Conservation (phyloP, 2,797 vertebrate species). For the Eurystomus glaucurus region DNA sequence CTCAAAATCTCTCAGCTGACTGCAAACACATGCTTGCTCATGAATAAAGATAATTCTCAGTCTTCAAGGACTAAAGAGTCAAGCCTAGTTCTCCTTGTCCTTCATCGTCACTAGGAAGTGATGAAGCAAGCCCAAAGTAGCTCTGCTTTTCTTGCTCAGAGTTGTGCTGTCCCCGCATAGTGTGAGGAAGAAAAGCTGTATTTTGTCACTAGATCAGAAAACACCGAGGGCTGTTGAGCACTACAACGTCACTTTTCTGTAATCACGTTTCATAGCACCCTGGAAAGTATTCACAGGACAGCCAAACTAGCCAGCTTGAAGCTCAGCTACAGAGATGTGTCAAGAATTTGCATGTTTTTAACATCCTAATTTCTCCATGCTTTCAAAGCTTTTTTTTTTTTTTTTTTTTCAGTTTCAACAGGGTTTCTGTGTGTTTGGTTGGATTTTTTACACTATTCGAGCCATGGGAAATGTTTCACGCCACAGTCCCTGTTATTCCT, state of each 20-base stretch:
- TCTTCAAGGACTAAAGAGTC: conserved; percentile 1
- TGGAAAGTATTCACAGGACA: neutral
- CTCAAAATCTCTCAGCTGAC: conserved; percentile 6
- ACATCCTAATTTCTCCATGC: neutral
- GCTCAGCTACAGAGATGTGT: neutral
- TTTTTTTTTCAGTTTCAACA: neutral
- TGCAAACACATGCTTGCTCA: neutral
- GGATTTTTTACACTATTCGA: neutral
- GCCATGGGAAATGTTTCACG: neutral
- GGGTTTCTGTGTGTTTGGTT: neutral
- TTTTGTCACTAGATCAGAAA: conserved; percentile 24
- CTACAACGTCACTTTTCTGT: neutral
- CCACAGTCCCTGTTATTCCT: neutral
- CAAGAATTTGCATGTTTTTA: neutral
- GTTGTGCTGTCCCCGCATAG: neutral
- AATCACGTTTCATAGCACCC: neutral
- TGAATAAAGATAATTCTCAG: neutral
- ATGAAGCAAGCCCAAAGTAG: conserved; percentile 8
- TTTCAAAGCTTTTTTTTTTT: neutral
- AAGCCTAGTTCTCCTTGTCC: conserved; percentile 13
- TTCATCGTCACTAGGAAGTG: neutral
- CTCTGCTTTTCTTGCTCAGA: conserved; percentile 13
- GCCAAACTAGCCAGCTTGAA: neutral
- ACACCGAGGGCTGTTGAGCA: neutral
- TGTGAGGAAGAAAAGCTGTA: neutral